Evolutionary conservation across 2,797 vertebrate species (phyloP).

Genomic region (Synaphobranchus kaupii): DNA sequence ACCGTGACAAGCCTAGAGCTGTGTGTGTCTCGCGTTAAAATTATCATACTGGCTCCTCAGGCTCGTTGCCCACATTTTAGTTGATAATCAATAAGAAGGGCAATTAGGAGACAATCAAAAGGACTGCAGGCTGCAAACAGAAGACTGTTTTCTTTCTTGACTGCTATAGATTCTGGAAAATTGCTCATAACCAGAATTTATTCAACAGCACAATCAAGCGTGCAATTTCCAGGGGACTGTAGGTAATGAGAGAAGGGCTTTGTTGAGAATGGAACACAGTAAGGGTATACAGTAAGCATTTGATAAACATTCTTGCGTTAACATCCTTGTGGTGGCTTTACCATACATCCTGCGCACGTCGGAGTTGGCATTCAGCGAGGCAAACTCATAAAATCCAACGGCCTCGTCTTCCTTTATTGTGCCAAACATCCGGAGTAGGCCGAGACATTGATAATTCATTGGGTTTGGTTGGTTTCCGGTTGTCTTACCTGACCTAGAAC

Average conservation of each 20-base stretch:
- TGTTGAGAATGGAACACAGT: neutral
- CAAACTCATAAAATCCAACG: neutral
- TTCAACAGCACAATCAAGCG: neutral
- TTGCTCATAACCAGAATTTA: neutral
- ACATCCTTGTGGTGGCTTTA: neutral
- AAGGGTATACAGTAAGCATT: neutral
- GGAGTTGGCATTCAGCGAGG: neutral
- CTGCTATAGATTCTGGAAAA: neutral
- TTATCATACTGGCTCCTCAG: neutral
- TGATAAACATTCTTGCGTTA: neutral
- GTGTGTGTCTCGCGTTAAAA: neutral
- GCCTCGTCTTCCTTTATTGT: neutral
- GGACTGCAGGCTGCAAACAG: neutral
- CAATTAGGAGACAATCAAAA: neutral
- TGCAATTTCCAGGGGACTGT: neutral
- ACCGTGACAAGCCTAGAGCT: neutral
- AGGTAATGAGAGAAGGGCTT: neutral
- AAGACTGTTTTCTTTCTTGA: neutral
- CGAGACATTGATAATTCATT: constrained; percentile 41
- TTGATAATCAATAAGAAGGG: neutral
- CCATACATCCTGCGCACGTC: neutral
- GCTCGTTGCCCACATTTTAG: neutral
- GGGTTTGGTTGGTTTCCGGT: constrained; percentile 36
- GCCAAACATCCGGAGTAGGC: constrained; percentile 38
- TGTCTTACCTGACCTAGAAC: constrained; percentile 37